These are phyloP conservation scores for Campopleginae sp. DNA, from an alignment of 2,888 invertebrate species.

Conservation along the genomic window DNA sequence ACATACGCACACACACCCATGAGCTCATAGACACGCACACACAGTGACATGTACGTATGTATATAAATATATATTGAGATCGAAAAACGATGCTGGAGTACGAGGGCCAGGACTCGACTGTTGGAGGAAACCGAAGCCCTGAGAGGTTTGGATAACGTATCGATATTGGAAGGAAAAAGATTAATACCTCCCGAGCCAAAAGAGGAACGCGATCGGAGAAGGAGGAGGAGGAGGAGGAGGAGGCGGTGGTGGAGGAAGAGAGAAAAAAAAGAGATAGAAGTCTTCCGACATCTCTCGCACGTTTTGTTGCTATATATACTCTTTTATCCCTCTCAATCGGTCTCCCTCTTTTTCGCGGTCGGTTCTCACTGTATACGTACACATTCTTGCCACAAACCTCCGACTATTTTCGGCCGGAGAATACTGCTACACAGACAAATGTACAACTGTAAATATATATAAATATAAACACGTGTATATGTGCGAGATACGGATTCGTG, in stretches of 20 bases:
- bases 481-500: neutral
- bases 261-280: constrained; percentile 21
- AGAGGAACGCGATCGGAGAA: constrained; percentile 51
- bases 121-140: constrained; percentile 63
- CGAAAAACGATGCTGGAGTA: constrained; percentile 48
- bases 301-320: constrained; percentile 44
- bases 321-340: constrained; percentile 31
- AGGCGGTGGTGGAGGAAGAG: neutral
- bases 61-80: constrained; percentile 33
- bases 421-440: constrained; percentile 13
- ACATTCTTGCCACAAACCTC: constrained; percentile 44
- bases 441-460: neutral
- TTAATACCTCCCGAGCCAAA: constrained; percentile 72
- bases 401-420: constrained; percentile 56
- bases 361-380: constrained; percentile 29
- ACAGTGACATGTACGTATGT: neutral
- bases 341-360: constrained; percentile 43
- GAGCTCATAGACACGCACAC: too few relatives aligned
- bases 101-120: constrained; percentile 45
- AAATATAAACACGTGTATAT: constrained; percentile 25
- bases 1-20: constrained; percentile 6
- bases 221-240: neutral
- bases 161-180: constrained; percentile 76
- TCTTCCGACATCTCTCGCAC: constrained; percentile 50
- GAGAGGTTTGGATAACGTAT: constrained; percentile 75